Conservation (phyloP, 2,797 vertebrate species). For the Bradypus variegatus region DNA sequence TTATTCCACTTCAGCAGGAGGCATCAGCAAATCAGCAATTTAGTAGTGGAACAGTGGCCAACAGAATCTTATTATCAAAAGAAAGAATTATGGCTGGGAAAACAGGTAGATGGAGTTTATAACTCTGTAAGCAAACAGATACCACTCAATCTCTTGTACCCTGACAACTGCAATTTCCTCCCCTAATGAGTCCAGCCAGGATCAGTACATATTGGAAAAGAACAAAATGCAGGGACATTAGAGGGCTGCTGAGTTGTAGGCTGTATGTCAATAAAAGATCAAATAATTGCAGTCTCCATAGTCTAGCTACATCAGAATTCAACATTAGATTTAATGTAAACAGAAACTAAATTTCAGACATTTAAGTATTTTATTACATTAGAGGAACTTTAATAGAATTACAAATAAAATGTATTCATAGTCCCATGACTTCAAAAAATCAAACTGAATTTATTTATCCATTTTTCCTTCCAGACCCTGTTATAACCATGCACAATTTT, state of each 20-base stretch:
- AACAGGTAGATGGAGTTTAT: neutral
- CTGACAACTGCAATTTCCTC: neutral
- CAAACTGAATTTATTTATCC: neutral
- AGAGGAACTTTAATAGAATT: neutral
- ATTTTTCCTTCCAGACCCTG: neutral
- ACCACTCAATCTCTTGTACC: neutral
- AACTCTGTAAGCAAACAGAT: neutral
- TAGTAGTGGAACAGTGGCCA: neutral
- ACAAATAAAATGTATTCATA: neutral
- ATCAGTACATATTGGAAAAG: neutral
- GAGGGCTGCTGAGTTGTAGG: neutral
- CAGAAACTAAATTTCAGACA: neutral
- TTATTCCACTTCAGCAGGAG: neutral
- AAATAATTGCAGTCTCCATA: neutral
- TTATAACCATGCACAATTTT: neutral
- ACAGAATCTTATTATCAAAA: neutral
- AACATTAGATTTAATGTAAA: neutral
- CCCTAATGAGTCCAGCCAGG: neutral
- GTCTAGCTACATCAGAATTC: neutral
- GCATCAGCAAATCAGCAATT: neutral
- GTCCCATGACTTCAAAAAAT: neutral
- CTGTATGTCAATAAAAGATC: neutral
- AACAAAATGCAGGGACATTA: neutral
- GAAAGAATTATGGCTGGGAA: neutral
- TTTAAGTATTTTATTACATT: slow-evolving; percentile 20